These are phyloP conservation scores for Ypsolopha scabrella DNA, from an alignment of 2,888 invertebrate species.

Conservation along the genomic window DNA sequence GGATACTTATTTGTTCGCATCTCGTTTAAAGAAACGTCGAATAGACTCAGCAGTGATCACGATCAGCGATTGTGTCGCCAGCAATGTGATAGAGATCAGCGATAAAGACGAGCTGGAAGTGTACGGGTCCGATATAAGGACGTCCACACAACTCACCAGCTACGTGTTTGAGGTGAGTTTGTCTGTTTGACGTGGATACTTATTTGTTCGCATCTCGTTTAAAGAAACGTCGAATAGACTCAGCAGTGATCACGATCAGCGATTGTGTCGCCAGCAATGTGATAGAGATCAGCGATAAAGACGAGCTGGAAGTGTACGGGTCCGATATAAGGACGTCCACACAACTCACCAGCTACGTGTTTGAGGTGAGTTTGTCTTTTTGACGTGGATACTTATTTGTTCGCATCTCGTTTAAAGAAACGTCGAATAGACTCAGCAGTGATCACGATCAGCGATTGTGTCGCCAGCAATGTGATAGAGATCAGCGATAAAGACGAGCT, in stretches of 20 bases:
- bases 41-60: conserved; percentile 51
- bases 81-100: conserved; percentile 83
- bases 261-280: conserved; percentile 87
- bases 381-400: no score
- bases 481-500: no score
- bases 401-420: no score
- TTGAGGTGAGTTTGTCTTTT: conserved; percentile 72
- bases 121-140: conserved; percentile 87
- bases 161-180: conserved; percentile 83
- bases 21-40: conserved; percentile 69
- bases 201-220: no score
- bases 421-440: no score
- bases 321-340: conserved; percentile 86
- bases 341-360: conserved; percentile 87
- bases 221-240: conserved; percentile 70
- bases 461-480: no score
- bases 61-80: conserved; percentile 81
- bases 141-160: conserved; percentile 87
- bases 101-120: conserved; percentile 91
- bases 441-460: no score
- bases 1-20: no score
- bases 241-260: conserved; percentile 55
- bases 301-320: conserved; percentile 92
- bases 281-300: conserved; percentile 84
- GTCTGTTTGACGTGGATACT: no score